Evolutionary conservation across 1,140 invertebrate species (phyloP).

Genomic region (Colletes latitarsis): DNA sequence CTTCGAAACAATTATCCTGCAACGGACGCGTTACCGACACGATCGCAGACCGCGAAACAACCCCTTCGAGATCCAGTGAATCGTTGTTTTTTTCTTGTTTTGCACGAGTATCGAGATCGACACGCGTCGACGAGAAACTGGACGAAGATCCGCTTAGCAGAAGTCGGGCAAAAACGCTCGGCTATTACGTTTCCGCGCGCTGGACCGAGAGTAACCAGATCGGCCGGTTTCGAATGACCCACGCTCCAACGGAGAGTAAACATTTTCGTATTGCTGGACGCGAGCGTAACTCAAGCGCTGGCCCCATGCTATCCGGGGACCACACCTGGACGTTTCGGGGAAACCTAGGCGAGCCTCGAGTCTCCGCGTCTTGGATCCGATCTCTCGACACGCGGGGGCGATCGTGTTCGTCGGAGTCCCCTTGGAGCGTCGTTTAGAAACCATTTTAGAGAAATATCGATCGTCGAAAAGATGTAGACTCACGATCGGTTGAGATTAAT

Average conservation of each 20-base stretch:
- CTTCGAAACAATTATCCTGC: constrained; percentile 38
- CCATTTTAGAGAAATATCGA: too few species aligned
- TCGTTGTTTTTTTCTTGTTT: not conserved
- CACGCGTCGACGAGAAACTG: not conserved
- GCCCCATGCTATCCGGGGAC: constrained; percentile 24
- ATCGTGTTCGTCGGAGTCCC: not conserved
- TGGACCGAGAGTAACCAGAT: constrained; percentile 74
- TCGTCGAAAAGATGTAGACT: too few species aligned
- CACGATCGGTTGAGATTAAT: too few species aligned
- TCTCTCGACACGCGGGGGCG: not conserved
- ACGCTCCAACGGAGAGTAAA: constrained; percentile 73
- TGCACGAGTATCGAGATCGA: not conserved
- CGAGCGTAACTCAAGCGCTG: constrained; percentile 75
- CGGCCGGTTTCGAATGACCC: constrained; percentile 77
- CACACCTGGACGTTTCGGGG: constrained; percentile 1
- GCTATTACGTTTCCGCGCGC: constrained; percentile 70
- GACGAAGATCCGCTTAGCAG: constrained; percentile 35
- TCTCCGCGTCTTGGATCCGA: not conserved
- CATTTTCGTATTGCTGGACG: constrained; percentile 79
- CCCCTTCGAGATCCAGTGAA: not conserved
- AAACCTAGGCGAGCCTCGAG: not conserved
- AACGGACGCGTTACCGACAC: constrained; percentile 4
- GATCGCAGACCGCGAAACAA: not conserved
- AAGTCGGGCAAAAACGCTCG: constrained; percentile 58
- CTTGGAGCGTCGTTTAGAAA: too few species aligned